Base-by-base conservation (phyloP, 2,888 invertebrate species). In the Nephrotoma flavescens region DNA sequence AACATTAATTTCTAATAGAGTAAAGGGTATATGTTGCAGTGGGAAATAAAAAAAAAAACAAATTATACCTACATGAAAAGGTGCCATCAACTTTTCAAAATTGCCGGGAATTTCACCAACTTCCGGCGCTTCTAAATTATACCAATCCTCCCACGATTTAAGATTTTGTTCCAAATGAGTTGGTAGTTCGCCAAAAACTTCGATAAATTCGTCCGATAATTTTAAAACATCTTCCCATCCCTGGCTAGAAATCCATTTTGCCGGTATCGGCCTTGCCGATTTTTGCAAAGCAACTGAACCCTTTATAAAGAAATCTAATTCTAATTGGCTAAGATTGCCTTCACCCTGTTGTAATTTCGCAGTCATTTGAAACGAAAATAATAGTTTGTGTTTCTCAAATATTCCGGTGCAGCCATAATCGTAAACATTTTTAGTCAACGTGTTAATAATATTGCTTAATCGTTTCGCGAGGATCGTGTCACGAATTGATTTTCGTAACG, bases 371-470 rank as follows among this genome's bases (percentile, higher is more conserved):
- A 98, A 97, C 0, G 98, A 97, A 91, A 95, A 98, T 41, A 98
- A 92, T 45, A 98, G 92, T 90, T 98, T 98, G 92, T 98, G 97
- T 83, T 95, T 95, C 91, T 98, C 97, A 91, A 98, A 98, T 88
- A 98, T 96, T 86, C 98, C 96, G 42, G 96, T 97, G 89, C 98
- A 98, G 2, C 97, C 98, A 89, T 97, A 98, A 89, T 96, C 96
- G 89, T 98, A 98, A 0, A 98, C 95, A 89, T 96, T 97, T 89
- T 95, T 96, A 0, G 97, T 98, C 52, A 98, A 92, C 88, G 95
- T 96, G 86, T 94, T 95, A 88, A 97, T 96, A 87, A 98, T 97
- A 89, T 97, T 98, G 71, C 91, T 92, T 85, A 98, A 91, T 7
- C 98, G 94, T 89, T 95, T 95, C 2, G 90, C 89, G 0, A 97